These are phyloP conservation scores for Drosophila grimshawi DNA, from an alignment of 1,140 invertebrate genomes.

Conservation along the genomic window DNA sequence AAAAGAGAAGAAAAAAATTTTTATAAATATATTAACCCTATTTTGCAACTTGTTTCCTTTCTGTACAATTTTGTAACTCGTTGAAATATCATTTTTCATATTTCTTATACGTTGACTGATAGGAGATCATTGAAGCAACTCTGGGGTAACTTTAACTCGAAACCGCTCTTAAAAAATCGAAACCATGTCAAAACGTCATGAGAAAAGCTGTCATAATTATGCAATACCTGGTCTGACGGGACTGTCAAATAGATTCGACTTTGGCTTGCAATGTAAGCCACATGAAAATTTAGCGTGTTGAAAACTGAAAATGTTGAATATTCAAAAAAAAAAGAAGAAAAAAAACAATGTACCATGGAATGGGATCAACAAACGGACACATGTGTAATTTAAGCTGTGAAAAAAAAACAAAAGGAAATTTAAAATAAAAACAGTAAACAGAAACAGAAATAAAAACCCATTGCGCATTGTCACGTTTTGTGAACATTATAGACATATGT, in stretches of 20 bases:
- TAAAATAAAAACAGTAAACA: slow-evolving; percentile 36
- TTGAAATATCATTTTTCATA: slow-evolving; percentile 6
- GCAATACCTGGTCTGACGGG: slow-evolving; percentile 63
- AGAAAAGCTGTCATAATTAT: slow-evolving; percentile 71
- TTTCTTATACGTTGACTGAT: neutral
- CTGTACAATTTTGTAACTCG: neutral
- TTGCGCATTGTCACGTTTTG: slow-evolving; percentile 69
- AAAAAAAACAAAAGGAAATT: slow-evolving; percentile 39
- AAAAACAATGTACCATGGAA: slow-evolving; percentile 29
- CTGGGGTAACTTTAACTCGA: slow-evolving; percentile 7
- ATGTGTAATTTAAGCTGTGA: slow-evolving; percentile 66
- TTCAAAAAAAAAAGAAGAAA: slow-evolving; percentile 6
- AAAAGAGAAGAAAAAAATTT: neutral
- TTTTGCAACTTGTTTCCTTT: neutral
- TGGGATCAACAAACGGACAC: slow-evolving; percentile 71
- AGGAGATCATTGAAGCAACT: slow-evolving; percentile 11
- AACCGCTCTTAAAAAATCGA: slow-evolving; percentile 31
- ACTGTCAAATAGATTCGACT: slow-evolving; percentile 41
- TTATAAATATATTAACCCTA: neutral
- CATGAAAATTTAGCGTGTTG: slow-evolving; percentile 29
- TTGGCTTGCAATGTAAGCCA: slow-evolving; percentile 5
- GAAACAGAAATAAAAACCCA: slow-evolving; percentile 42
- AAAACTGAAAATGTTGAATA: slow-evolving; percentile 55
- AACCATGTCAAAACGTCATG: slow-evolving; percentile 44
- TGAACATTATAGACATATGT: slow-evolving; percentile 42